Evolutionary conservation across 1,140 invertebrate species (phyloP).

Genomic region (Homarus americanus): DNA sequence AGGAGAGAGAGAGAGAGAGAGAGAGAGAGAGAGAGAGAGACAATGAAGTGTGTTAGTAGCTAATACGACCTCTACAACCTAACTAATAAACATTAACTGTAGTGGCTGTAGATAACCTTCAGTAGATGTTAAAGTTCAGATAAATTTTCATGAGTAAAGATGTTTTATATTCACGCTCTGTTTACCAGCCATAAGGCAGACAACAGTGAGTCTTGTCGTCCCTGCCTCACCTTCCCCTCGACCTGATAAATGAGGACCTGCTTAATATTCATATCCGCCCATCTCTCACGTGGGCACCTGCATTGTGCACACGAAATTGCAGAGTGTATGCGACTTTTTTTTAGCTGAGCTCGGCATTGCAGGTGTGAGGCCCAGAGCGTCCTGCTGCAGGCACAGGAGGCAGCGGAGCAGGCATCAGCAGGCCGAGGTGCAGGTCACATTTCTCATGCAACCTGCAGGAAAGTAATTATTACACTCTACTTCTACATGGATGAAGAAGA

Average conservation of each 20-base stretch:
- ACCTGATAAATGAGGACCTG: background rate
- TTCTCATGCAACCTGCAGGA: background rate
- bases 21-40: conserved; percentile 32
- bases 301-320: background rate
- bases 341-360: background rate
- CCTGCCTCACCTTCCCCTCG: background rate
- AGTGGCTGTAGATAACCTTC: too few relatives aligned
- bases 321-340: background rate
- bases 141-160: too few relatives aligned
- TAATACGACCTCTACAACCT: too few relatives aligned
- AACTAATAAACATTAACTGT: too few relatives aligned
- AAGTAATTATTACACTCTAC: background rate
- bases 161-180: too few relatives aligned
- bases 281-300: background rate
- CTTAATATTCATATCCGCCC: background rate
- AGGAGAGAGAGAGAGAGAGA: conserved; percentile 26
- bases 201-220: too few relatives aligned
- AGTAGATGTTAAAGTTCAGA: too few relatives aligned
- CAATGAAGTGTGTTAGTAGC: too few relatives aligned
- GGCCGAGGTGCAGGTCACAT: background rate
- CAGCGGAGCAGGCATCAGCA: too few relatives aligned
- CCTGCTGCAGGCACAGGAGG: too few relatives aligned
- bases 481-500: background rate
- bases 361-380: background rate
- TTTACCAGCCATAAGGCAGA: too few relatives aligned